Conservation (phyloP, 2,888 invertebrate species). For the Coelogynopora nodosa region DNA sequence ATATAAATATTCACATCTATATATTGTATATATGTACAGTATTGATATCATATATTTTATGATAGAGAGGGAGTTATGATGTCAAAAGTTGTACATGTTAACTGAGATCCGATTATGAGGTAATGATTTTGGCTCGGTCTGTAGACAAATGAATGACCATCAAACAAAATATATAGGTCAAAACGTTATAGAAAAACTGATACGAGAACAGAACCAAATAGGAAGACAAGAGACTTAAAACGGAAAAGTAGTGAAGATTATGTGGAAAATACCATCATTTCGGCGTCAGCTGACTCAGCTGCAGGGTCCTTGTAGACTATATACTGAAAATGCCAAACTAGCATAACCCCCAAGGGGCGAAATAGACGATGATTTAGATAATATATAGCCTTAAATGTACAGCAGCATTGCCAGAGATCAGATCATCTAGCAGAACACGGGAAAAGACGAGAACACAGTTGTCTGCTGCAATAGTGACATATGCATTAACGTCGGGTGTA, state of each 20-base stretch:
- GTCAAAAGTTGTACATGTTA: no score
- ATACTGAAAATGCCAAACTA: background rate
- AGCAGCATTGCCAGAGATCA: background rate
- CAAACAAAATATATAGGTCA: no score
- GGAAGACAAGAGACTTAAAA: background rate
- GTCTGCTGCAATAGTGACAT: background rate
- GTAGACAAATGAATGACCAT: no score
- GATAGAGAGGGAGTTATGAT: no score
- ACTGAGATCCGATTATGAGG: no score
- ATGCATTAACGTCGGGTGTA: background rate
- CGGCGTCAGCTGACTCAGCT: conserved; percentile 4
- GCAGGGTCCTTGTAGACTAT: background rate
- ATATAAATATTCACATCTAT: no score
- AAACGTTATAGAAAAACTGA: background rate
- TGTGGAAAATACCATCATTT: background rate
- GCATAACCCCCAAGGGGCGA: background rate
- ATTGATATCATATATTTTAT: no score
- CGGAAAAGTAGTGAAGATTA: background rate
- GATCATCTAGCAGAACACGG: background rate
- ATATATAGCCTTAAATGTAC: background rate
- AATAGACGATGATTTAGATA: no score
- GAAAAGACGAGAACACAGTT: background rate
- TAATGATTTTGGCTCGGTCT: no score
- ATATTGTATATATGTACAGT: no score
- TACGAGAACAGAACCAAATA: background rate